Evolutionary conservation across 2,888 invertebrate genomes (phyloP).

Genomic region (Gordius sp.): DNA sequence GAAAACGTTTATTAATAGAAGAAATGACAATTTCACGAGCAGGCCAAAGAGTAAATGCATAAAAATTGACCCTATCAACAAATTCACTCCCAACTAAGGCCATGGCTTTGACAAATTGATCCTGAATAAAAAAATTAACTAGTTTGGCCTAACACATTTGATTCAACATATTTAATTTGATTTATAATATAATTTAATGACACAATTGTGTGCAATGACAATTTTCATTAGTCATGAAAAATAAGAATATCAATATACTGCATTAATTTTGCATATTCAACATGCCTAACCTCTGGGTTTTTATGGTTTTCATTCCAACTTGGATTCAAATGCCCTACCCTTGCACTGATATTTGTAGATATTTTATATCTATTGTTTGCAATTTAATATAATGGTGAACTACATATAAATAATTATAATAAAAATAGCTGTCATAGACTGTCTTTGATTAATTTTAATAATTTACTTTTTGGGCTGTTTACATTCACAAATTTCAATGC

Average conservation of each 20-base stretch:
- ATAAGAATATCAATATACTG: too few relatives aligned
- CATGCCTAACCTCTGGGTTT: too few relatives aligned
- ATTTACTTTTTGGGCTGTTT: background rate
- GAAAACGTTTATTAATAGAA: conserved; percentile 40
- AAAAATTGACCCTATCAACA: conserved; percentile 36
- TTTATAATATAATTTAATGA: too few relatives aligned
- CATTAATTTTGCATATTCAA: too few relatives aligned
- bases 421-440: background rate
- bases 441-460: background rate
- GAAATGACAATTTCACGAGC: conserved; percentile 45
- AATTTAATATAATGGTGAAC: background rate
- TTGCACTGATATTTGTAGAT: conserved; percentile 45
- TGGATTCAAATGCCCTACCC: conserved; percentile 53
- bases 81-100: conserved; percentile 52
- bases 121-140: conserved; percentile 21
- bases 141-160: background rate
- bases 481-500: conserved; percentile 37
- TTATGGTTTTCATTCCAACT: conserved; percentile 46
- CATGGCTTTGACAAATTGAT: conserved; percentile 49
- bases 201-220: too few relatives aligned
- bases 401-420: background rate
- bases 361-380: conserved; percentile 40
- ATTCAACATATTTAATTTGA: conserved; percentile 14
- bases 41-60: conserved; percentile 49
- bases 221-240: too few relatives aligned